Percentiles rank a stretch among this genome's conserved stretches.
phyloP scores from a whole-genome alignment of 2,888 invertebrate genomes.

The Anoncus sp. region DNA sequence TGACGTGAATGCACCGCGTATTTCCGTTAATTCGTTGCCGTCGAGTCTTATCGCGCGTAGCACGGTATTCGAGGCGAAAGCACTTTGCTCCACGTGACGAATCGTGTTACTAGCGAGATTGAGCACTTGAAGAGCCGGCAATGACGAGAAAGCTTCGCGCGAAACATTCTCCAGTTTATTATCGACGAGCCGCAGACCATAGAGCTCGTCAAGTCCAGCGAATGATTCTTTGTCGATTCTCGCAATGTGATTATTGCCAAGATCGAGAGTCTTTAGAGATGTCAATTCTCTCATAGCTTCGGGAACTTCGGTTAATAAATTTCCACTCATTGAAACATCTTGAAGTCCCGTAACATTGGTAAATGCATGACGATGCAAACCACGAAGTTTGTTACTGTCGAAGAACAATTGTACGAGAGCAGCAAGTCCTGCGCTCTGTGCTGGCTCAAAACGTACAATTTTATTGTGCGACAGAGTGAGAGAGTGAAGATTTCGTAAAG shows the following conservation, averaged over 20 bases:
- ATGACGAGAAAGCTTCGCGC: conserved; percentile 89
- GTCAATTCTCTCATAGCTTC: conserved; percentile 88
- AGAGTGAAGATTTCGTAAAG: conserved; percentile 91
- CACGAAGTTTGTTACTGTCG: conserved; percentile 89
- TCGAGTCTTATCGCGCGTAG: conserved; percentile 91
- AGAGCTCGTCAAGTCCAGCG: conserved; percentile 89
- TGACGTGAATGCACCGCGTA: conserved; percentile 91
- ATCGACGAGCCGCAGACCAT: conserved; percentile 91
- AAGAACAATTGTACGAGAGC: conserved; percentile 90
- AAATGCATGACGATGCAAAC: conserved; percentile 89
- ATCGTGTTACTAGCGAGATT: conserved; percentile 93
- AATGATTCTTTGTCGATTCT: conserved; percentile 89
- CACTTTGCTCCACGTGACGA: conserved; percentile 90
- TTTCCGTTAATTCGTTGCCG: conserved; percentile 90
- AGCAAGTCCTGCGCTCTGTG: conserved; percentile 89
- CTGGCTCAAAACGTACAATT: conserved; percentile 88
- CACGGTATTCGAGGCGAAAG: conserved; percentile 90
- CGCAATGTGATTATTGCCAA: conserved; percentile 92
- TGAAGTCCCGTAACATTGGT: conserved; percentile 91
- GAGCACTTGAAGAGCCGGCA: conserved; percentile 90
- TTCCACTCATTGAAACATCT: conserved; percentile 91
- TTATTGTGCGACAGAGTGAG: conserved; percentile 90
- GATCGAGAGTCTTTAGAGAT: conserved; percentile 90
- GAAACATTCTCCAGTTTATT: conserved; percentile 92
- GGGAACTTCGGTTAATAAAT: conserved; percentile 89